A percentile compares a stretch with the other conserved stretches of the same genome.
phyloP scores from a whole-genome alignment of 2,888 invertebrate genomes.

The Campoletis raptor region DNA sequence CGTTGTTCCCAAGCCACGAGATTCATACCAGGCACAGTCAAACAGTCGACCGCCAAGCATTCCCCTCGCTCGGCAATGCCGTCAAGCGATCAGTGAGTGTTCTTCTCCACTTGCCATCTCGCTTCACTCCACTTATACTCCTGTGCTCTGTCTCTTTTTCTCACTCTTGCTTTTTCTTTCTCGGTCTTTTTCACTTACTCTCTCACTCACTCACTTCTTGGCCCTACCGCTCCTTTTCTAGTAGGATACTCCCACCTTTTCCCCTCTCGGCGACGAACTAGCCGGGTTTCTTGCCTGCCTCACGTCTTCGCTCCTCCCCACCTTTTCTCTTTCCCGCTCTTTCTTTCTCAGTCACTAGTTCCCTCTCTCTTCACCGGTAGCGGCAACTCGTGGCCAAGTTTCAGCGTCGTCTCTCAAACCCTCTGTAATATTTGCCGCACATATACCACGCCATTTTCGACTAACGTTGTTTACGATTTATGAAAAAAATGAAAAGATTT shows the following conservation, averaged over 20 bases:
- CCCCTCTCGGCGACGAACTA: conserved; percentile 36
- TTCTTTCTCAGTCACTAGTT: conserved; percentile 12
- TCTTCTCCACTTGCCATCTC: conserved; percentile 31
- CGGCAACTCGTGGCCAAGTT: conserved; percentile 78
- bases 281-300: conserved; percentile 57
- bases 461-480: not conserved
- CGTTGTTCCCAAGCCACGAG: conserved; percentile 40
- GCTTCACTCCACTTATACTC: conserved; percentile 34
- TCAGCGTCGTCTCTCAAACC: conserved; percentile 77
- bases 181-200: conserved; percentile 16
- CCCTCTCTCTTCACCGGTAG: conserved; percentile 44
- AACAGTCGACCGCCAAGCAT: conserved; percentile 62
- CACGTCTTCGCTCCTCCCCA: conserved; percentile 51
- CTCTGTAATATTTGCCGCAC: conserved; percentile 73
- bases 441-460: not conserved
- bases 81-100: conserved; percentile 53
- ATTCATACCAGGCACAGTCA: conserved; percentile 58
- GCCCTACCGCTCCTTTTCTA: conserved; percentile 60
- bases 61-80: conserved; percentile 64
- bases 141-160: conserved; percentile 34
- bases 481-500: not conserved
- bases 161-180: conserved; percentile 46
- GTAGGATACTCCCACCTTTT: conserved; percentile 64
- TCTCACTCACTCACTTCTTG: conserved; percentile 48
- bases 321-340: not conserved